Evolutionary conservation across 2,113 vertebrate genomes (phyloP).

Genomic region (Bufo bufo): DNA sequence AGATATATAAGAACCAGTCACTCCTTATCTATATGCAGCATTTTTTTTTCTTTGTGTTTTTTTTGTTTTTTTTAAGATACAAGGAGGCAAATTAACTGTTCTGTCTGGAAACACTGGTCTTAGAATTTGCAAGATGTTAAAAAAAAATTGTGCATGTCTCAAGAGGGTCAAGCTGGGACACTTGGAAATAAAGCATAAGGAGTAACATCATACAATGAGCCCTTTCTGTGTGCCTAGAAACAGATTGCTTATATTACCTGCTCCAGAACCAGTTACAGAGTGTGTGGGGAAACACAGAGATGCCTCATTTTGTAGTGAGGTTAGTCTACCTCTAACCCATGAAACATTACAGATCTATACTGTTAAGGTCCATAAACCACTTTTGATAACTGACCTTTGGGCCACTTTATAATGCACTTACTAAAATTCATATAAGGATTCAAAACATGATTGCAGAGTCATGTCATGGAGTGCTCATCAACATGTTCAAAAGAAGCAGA

Average conservation of each 20-base stretch:
- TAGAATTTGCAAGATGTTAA: conserved; percentile 34
- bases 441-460: not conserved
- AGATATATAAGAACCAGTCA: conserved; percentile 20
- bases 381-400: not conserved
- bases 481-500: not conserved
- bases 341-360: not conserved
- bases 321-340: not conserved
- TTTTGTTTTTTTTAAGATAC: conserved; percentile 2
- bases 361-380: not conserved
- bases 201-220: conserved; percentile 46
- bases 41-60: not conserved
- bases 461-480: not conserved
- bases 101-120: conserved; percentile 27
- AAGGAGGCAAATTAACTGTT: conserved; percentile 17
- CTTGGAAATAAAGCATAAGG: conserved; percentile 36
- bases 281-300: not conserved
- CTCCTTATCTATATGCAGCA: not conserved
- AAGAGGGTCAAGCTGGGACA: conserved; percentile 47
- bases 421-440: not conserved
- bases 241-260: conserved; percentile 38
- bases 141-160: conserved; percentile 17
- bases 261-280: not conserved
- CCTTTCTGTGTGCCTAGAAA: conserved; percentile 42
- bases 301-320: not conserved
- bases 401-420: not conserved